phyloP scores from a whole-genome alignment of 2,797 vertebrate species.

The Lindbergichthys nudifrons region DNA sequence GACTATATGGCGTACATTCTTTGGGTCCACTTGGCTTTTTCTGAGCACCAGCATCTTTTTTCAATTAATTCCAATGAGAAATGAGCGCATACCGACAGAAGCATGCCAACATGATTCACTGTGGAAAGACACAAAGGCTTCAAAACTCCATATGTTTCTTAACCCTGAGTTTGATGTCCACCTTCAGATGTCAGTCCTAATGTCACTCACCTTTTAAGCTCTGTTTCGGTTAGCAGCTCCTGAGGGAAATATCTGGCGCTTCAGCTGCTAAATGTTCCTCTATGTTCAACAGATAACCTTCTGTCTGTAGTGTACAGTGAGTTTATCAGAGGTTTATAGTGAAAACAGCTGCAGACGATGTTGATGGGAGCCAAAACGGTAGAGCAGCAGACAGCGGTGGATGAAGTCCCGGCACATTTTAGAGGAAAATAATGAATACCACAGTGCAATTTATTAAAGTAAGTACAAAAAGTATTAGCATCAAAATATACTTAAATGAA shows the following conservation, averaged over 20 bases:
- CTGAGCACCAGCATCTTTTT: too few species aligned
- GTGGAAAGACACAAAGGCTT: too few species aligned
- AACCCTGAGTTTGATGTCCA: neutral
- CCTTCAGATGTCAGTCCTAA: neutral
- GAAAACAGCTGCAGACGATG: neutral
- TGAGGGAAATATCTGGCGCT: neutral
- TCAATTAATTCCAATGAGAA: too few species aligned
- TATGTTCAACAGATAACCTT: neutral
- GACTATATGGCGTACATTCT: neutral
- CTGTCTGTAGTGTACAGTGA: neutral
- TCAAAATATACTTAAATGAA: too few species aligned
- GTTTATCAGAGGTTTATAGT: neutral
- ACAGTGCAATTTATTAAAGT: too few species aligned
- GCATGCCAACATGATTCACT: neutral
- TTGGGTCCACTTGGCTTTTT: neutral
- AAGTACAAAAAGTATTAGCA: too few species aligned
- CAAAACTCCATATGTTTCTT: neutral
- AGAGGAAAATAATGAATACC: too few species aligned
- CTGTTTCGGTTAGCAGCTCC: neutral
- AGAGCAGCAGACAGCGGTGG: neutral
- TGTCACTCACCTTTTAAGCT: neutral
- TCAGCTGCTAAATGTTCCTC: constrained; percentile 13
- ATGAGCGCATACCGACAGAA: too few species aligned
- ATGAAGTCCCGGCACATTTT: too few species aligned
- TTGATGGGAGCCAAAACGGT: neutral